Evolutionary conservation across 1,140 invertebrate genomes (phyloP).

Genomic region (Daktulosphaira vitifoliae): DNA sequence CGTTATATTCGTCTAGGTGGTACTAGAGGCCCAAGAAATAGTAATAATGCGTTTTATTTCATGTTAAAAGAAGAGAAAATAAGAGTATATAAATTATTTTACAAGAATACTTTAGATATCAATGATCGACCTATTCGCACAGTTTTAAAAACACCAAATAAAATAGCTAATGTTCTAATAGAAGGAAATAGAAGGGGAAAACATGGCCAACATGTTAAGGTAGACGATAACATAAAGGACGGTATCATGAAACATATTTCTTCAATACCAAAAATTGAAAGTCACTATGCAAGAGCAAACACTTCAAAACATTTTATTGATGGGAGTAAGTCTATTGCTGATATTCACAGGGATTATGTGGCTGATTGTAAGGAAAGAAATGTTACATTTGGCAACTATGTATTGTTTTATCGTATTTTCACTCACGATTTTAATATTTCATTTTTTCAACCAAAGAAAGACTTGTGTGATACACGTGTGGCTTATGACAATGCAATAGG

Average conservation of each 20-base stretch:
- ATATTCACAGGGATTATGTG: constrained; percentile 35
- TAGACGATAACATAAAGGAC: constrained; percentile 22
- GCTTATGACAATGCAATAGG: constrained; percentile 31
- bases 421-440: constrained; percentile 36
- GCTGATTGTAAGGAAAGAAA: constrained; percentile 32
- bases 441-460: constrained; percentile 38
- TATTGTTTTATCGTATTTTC: constrained; percentile 33
- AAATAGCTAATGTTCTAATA: not conserved
- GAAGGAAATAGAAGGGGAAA: constrained; percentile 25
- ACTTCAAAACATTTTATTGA: constrained; percentile 35
- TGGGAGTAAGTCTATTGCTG: constrained; percentile 22
- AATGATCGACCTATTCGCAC: constrained; percentile 26
- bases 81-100: constrained; percentile 32
- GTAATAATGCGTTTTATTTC: constrained; percentile 31
- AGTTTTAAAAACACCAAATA: constrained; percentile 27
- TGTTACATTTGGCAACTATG: constrained; percentile 34
- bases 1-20: constrained; percentile 17
- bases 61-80: not conserved
- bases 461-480: constrained; percentile 36
- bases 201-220: constrained; percentile 31
- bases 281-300: constrained; percentile 33
- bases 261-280: constrained; percentile 36
- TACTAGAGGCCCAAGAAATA: constrained; percentile 14
- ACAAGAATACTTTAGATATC: constrained; percentile 27
- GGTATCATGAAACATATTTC: constrained; percentile 35